These are phyloP conservation scores for Drosophila phalerata DNA, from an alignment of 2,888 invertebrate species.

Conservation along the genomic window DNA sequence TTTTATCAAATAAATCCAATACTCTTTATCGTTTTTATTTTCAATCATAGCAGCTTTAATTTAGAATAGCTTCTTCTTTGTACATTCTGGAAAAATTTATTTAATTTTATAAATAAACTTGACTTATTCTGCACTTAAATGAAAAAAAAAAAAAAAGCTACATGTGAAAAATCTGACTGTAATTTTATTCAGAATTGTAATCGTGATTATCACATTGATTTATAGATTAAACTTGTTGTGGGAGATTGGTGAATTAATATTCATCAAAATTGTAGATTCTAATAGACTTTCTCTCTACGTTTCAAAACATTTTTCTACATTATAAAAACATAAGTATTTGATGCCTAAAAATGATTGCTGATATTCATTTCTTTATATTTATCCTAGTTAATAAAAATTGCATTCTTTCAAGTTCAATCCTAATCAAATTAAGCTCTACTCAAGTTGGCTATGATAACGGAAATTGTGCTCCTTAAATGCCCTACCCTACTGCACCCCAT, in stretches of 20 bases:
- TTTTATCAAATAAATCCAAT: not conserved
- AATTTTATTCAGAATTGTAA: not conserved
- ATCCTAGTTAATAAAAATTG: not conserved
- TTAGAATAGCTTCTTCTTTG: no score
- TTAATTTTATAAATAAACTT: no score
- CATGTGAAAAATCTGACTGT: no score
- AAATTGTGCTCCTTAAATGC: not conserved
- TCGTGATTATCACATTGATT: not conserved
- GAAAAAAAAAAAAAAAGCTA: no score
- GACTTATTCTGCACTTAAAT: no score
- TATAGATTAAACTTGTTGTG: not conserved
- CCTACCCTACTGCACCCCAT: slow-evolving; percentile 38
- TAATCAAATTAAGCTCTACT: slow-evolving; percentile 12
- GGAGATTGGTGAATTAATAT: not conserved
- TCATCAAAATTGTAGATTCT: not conserved
- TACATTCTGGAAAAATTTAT: no score
- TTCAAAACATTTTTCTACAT: no score
- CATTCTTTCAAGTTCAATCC: not conserved
- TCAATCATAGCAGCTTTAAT: not conserved
- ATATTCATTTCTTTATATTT: not conserved
- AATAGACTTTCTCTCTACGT: no score
- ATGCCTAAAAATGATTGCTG: no score
- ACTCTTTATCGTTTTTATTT: not conserved
- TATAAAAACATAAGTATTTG: no score
- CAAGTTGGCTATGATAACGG: slow-evolving; percentile 17